Evolutionary conservation across 2,888 invertebrate genomes (phyloP).

Genomic region (Minunthozetes semirufus): DNA sequence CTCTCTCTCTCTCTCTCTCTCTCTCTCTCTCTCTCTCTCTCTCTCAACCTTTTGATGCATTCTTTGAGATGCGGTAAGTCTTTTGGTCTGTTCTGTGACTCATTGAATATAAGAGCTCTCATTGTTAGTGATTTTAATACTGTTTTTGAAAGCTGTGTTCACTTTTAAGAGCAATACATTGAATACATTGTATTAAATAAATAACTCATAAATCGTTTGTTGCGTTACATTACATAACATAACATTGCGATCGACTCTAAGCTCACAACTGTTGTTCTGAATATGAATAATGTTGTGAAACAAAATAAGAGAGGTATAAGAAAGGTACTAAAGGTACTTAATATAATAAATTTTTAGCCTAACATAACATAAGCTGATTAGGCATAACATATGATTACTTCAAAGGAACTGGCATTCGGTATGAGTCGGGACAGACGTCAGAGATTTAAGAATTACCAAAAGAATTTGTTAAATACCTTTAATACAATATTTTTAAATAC

Average conservation of each 20-base stretch:
- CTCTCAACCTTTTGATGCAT: background rate
- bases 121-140: slow-evolving; percentile 14
- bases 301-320: no score
- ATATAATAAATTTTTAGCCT: background rate
- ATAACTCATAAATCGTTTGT: background rate
- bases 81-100: background rate
- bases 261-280: no score
- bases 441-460: slow-evolving; percentile 9
- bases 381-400: slow-evolving; percentile 21
- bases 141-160: no score
- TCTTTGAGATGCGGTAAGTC: slow-evolving; percentile 18
- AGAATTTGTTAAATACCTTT: slow-evolving; percentile 4
- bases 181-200: background rate
- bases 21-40: background rate
- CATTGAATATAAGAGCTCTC: slow-evolving; percentile 11
- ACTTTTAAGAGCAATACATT: background rate
- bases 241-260: no score
- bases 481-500: background rate
- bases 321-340: no score
- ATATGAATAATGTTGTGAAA: no score
- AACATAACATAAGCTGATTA: slow-evolving; percentile 30
- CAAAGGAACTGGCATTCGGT: background rate
- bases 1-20: background rate
- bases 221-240: no score
- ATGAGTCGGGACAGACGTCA: slow-evolving; percentile 16